A percentile compares a stretch with the other conserved stretches of the same genome.
phyloP scores from a whole-genome alignment of 2,888 invertebrate species.

The Ophion ventricosus region DNA sequence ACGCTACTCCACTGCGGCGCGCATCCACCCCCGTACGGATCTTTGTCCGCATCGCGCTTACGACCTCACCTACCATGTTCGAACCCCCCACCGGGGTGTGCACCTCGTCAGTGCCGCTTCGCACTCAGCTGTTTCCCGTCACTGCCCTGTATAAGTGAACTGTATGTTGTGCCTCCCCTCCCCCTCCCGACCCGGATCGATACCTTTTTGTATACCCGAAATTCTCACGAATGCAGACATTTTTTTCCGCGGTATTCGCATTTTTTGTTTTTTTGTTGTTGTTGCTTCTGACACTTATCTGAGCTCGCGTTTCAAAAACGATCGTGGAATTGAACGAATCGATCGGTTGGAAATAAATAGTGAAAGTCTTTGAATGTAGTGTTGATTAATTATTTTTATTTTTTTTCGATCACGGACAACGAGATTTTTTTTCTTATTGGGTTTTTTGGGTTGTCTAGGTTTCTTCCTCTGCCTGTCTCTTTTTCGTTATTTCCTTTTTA shows the following conservation, averaged over 20 bases:
- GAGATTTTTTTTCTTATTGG: too few species aligned
- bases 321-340: too few species aligned
- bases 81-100: constrained; percentile 39
- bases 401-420: too few species aligned
- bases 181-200: constrained; percentile 37
- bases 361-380: too few species aligned
- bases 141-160: neutral
- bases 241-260: constrained; percentile 7
- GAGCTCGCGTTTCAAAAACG: too few species aligned
- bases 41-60: constrained; percentile 57
- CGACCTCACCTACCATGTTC: constrained; percentile 55
- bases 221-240: constrained; percentile 16
- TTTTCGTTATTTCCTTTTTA: neutral
- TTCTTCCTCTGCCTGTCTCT: neutral
- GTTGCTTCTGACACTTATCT: neutral
- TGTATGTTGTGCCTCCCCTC: neutral
- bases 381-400: too few species aligned
- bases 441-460: neutral
- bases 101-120: constrained; percentile 1
- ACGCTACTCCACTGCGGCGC: constrained; percentile 58
- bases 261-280: neutral
- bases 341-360: too few species aligned
- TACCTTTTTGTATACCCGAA: constrained; percentile 56
- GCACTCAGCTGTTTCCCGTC: constrained; percentile 35
- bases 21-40: constrained; percentile 64